Conservation (phyloP, 2,797 vertebrate genomes). For the Melanotaenia trifasciata region DNA sequence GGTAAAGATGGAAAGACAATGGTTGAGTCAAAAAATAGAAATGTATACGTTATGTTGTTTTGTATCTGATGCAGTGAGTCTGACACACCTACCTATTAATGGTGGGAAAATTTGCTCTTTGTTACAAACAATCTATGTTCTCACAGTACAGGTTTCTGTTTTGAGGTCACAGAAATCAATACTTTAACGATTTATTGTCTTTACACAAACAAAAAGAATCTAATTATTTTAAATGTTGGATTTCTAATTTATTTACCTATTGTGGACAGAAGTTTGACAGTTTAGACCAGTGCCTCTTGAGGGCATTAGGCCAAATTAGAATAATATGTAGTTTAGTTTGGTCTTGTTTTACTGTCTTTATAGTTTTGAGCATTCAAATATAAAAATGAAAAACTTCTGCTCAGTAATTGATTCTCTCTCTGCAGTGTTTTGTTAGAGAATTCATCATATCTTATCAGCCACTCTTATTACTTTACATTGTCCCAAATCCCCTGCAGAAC, state of each 20-base stretch:
- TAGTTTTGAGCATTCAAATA: constrained; percentile 1
- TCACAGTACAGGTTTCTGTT: constrained; percentile 4
- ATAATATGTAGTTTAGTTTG: constrained; percentile 18
- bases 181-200: neutral
- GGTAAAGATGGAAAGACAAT: constrained; percentile 41
- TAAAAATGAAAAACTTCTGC: constrained; percentile 20
- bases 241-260: neutral
- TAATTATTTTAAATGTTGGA: neutral
- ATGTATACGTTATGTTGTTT: constrained; percentile 1
- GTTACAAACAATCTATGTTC: neutral
- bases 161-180: neutral
- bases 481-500: constrained; percentile 66
- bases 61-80: constrained; percentile 1
- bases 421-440: constrained; percentile 53
- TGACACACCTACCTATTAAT: neutral
- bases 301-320: constrained; percentile 8
- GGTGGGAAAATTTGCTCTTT: constrained; percentile 5
- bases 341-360: constrained; percentile 22
- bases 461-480: constrained; percentile 72
- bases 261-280: neutral
- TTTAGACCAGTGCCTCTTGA: neutral
- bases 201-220: neutral
- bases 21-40: constrained; percentile 26
- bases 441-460: constrained; percentile 68
- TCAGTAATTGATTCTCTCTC: constrained; percentile 20